Percentiles rank a stretch among this genome's conserved stretches.
phyloP scores from a whole-genome alignment of 2,888 invertebrate genomes.

The Drosophila leonis region DNA sequence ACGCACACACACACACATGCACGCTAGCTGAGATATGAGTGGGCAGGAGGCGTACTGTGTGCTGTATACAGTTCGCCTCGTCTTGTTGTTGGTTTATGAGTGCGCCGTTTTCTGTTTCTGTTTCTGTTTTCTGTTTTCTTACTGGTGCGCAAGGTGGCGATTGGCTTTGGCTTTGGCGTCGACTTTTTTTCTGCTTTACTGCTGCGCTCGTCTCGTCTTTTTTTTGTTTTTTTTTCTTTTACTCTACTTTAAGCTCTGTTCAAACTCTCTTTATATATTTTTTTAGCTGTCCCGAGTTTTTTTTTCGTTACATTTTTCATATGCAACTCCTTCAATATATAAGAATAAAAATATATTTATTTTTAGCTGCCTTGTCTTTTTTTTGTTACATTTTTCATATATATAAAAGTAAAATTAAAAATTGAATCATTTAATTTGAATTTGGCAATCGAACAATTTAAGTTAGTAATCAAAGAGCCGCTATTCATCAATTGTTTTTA shows the following conservation, averaged over 20 bases:
- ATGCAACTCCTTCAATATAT: no score
- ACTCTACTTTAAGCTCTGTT: not conserved
- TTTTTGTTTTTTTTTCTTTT: conserved; percentile 6
- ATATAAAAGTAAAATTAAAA: not conserved
- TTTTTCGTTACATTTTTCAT: no score
- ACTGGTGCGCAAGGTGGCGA: conserved; percentile 82
- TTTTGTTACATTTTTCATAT: no score
- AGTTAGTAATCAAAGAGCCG: conserved; percentile 12
- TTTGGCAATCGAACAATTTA: not conserved
- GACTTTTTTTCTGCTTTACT: conserved; percentile 9
- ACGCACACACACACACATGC: conserved; percentile 22
- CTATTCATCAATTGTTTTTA: conserved; percentile 18
- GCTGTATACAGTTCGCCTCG: conserved; percentile 32
- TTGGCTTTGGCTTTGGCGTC: conserved; percentile 51
- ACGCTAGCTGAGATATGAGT: conserved; percentile 25
- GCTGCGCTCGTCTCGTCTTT: conserved; percentile 29
- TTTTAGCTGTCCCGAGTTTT: not conserved
- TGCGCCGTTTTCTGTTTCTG: conserved; percentile 66
- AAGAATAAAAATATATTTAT: no score
- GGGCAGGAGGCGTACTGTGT: conserved; percentile 52
- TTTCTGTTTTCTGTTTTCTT: conserved; percentile 66
- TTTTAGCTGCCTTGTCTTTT: no score
- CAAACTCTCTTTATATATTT: conserved; percentile 3
- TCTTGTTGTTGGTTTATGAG: conserved; percentile 56
- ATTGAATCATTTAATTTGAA: conserved; percentile 26